Evolutionary conservation across 2,888 invertebrate genomes (phyloP), one percentile per base, ranked within the genome.

Genomic region (Cataglyphis altisquamis): DNA sequence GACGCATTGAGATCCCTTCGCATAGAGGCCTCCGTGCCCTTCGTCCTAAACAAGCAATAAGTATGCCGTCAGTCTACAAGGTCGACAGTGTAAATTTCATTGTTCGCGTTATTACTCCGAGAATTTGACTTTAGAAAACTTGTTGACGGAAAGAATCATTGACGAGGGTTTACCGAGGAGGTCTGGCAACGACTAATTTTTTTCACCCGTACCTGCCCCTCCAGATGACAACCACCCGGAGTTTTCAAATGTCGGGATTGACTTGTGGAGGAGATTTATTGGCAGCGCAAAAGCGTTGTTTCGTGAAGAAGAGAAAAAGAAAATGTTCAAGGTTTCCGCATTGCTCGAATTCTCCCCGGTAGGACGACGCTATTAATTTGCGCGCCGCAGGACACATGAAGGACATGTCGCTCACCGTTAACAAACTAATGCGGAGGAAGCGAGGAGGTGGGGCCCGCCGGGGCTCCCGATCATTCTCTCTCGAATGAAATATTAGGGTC

Each of bases 1-100:
- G 29, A 39, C 36, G 32, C 60, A 52, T 21, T 21, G 36, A 10
- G n/a, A 21, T 48, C 45, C 32, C 66, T 70, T 72, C 52, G 52
- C 48, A 48, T 0, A 36, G 6, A 25, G 39, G 39, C 25, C 39
- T 39, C 36, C n/a, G 4, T 64, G 12, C 68, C 68, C 48, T n/a
- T 52, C 8, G 81, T 83, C 90, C 88, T 90, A 90, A 90, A 80
- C 86, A 90, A 90, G 90, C 90, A 90, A 81, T 83, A 64, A 85
- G 78, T 70, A 67, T 39, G 75, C 86, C 81, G 77, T 83, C 86
- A 75, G 75, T 68, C 72, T n/a, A 36, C 62, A 41, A 66, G 36
- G 32, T 10, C 36, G 67, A 62, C 64, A 52, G 73, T 80, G 84
- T 82, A 84, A 84, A 83, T 84, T 84, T 82, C 83, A 82, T 86